A percentile compares a stretch with the other conserved stretches of the same genome.
Evolutionary conservation across 1,140 invertebrate species (phyloP).

Genomic region (Neodiprion lecontei): DNA sequence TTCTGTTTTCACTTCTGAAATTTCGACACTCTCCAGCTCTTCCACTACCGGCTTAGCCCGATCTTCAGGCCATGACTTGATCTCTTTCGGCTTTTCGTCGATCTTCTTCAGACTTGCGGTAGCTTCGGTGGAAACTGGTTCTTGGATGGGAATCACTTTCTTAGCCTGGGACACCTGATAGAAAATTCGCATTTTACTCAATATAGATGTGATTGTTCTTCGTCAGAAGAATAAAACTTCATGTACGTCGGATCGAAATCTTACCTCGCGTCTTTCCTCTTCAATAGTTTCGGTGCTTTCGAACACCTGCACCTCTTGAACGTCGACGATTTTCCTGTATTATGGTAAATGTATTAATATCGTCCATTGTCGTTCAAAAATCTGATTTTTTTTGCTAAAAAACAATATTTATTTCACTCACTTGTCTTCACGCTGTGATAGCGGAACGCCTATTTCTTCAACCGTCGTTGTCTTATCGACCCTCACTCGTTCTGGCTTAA

Average conservation of each 20-base stretch:
- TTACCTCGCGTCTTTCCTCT: slow-evolving; percentile 56
- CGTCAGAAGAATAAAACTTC: neutral
- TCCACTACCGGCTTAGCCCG: slow-evolving; percentile 62
- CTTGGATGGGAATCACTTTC: slow-evolving; percentile 64
- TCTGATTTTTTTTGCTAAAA: slow-evolving; percentile 22
- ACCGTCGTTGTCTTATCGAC: slow-evolving; percentile 59
- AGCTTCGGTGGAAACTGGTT: slow-evolving; percentile 68
- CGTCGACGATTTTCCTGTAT: slow-evolving; percentile 58
- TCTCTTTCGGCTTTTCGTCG: slow-evolving; percentile 60
- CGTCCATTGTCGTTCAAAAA: slow-evolving; percentile 8
- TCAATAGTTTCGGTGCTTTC: slow-evolving; percentile 60
- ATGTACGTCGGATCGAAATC: slow-evolving; percentile 31
- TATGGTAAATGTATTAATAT: slow-evolving; percentile 21
- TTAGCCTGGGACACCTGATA: slow-evolving; percentile 53
- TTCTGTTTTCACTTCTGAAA: slow-evolving; percentile 65
- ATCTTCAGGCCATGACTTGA: slow-evolving; percentile 53
- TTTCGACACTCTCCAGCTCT: slow-evolving; percentile 64
- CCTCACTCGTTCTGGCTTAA: slow-evolving; percentile 62
- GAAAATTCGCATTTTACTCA: neutral
- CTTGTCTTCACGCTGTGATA: slow-evolving; percentile 59
- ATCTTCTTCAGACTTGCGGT: slow-evolving; percentile 69
- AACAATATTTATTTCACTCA: slow-evolving; percentile 31
- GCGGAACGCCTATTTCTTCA: slow-evolving; percentile 51
- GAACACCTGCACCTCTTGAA: slow-evolving; percentile 61
- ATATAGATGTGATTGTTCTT: neutral